A percentile compares a stretch with the other conserved stretches of the same genome.
Evolutionary conservation across 30 jellyfish, hydroid and myxozoan species (phyloP).

Genomic region (Turritopsis dohrnii): DNA sequence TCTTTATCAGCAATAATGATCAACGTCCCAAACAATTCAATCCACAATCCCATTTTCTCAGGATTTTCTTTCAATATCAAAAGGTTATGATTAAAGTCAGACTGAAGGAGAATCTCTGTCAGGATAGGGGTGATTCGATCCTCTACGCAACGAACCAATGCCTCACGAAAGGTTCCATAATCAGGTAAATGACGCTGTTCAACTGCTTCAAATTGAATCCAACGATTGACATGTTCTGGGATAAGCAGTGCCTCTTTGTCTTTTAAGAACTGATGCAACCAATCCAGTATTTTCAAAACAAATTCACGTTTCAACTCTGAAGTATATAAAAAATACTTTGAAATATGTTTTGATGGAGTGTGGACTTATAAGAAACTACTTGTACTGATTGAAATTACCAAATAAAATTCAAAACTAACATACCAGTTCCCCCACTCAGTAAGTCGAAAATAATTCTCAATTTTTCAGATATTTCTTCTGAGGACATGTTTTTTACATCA

Average conservation of each 20-base stretch:
- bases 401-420: neutral
- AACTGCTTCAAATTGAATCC: conserved; percentile 31
- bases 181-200: conserved; percentile 21
- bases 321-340: no score
- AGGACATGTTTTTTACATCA: conserved; percentile 12
- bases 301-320: neutral
- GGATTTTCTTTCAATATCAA: conserved; percentile 21
- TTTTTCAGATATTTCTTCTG: neutral
- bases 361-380: no score
- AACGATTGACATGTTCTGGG: conserved; percentile 15
- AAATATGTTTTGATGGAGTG: neutral
- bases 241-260: neutral
- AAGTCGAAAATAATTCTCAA: neutral
- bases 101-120: conserved; percentile 18
- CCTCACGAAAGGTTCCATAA: conserved; percentile 52
- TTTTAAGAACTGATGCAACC: neutral
- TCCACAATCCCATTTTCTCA: neutral
- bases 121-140: conserved; percentile 39
- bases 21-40: neutral
- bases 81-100: conserved; percentile 46
- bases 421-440: neutral
- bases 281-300: neutral
- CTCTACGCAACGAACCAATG: conserved; percentile 57
- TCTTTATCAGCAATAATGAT: neutral
- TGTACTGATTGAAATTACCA: neutral